Conservation (phyloP, 2,113 vertebrate genomes). For the Daboia siamensis region DNA sequence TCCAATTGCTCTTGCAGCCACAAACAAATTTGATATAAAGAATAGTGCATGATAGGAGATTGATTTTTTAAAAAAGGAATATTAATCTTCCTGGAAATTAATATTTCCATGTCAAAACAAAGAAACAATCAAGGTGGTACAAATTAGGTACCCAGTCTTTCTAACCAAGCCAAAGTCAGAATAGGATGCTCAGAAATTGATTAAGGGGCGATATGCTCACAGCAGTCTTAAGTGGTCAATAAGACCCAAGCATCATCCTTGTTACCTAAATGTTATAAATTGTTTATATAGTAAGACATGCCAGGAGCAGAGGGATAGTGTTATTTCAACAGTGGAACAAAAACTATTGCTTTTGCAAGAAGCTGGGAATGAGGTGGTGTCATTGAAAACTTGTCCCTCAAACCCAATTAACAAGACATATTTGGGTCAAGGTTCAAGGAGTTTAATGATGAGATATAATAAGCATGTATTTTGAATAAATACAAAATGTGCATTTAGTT, state of each 20-base stretch:
- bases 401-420: too few species aligned
- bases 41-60: background rate
- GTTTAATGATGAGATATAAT: too few species aligned
- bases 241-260: background rate
- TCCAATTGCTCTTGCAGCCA: background rate
- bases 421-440: too few species aligned
- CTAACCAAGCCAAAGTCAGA: background rate
- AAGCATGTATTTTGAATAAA: too few species aligned
- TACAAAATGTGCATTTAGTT: too few species aligned
- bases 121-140: background rate
- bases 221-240: background rate
- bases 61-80: background rate
- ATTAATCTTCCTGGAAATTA: background rate
- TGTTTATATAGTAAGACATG: background rate
- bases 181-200: background rate
- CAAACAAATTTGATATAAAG: background rate
- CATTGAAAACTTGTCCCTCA: too few species aligned
- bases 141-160: background rate
- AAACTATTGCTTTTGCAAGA: too few species aligned
- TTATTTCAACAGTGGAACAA: too few species aligned
- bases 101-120: background rate
- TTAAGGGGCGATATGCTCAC: background rate
- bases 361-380: too few species aligned
- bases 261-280: background rate
- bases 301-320: background rate